These are phyloP conservation scores for Naja naja DNA, from an alignment of 2,113 vertebrate species.

Conservation along the genomic window DNA sequence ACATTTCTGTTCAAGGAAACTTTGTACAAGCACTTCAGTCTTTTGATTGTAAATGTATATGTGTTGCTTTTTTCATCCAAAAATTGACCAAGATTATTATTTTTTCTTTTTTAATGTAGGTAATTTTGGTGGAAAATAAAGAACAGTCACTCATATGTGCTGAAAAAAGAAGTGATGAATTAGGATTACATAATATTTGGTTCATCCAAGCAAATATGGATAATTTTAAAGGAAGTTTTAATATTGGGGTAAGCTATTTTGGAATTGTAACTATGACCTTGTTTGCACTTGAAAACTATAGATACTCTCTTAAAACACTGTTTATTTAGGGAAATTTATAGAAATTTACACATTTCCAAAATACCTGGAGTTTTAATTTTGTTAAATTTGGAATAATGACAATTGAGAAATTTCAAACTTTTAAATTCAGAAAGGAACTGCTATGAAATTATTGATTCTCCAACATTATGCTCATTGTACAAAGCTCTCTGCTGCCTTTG, in stretches of 20 bases:
- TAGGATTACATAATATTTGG: conserved; percentile 86
- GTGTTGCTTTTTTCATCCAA: neutral
- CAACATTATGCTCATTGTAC: neutral
- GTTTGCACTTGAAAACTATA: conserved; percentile 26
- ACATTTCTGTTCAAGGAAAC: neutral
- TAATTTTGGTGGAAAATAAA: conserved; percentile 95
- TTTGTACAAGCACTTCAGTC: neutral
- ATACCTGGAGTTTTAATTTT: neutral
- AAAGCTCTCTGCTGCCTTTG: neutral
- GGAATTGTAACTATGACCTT: conserved; percentile 22
- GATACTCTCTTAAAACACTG: neutral
- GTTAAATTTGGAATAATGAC: neutral
- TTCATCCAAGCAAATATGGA: conserved; percentile 97
- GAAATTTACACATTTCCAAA: neutral
- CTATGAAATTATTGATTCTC: neutral
- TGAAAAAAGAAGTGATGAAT: conserved; percentile 79
- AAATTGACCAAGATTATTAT: neutral
- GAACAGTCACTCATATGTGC: conserved; percentile 90
- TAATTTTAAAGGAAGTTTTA: conserved; percentile 89
- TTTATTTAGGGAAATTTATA: neutral
- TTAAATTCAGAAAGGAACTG: neutral
- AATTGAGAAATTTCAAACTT: neutral
- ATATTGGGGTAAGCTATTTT: conserved; percentile 87
- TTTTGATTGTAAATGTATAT: neutral
- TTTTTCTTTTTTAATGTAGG: conserved; percentile 67